These are phyloP conservation scores for Falco peregrinus DNA, from an alignment of 2,797 vertebrate species.

Conservation along the genomic window DNA sequence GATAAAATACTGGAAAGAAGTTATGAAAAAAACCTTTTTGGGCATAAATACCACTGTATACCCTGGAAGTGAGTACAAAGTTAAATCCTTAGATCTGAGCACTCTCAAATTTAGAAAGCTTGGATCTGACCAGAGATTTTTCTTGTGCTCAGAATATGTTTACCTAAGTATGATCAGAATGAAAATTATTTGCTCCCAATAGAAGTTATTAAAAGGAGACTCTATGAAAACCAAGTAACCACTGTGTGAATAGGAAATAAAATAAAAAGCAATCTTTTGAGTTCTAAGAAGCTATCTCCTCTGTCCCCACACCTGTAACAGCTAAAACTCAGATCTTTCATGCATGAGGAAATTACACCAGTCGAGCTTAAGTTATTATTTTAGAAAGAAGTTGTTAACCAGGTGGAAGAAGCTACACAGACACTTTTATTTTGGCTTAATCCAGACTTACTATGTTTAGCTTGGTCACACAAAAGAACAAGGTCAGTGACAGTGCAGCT, in stretches of 20 bases:
- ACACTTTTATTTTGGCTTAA: neutral
- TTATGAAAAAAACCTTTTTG: neutral
- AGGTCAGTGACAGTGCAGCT: neutral
- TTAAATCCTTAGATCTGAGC: neutral
- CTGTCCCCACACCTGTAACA: neutral
- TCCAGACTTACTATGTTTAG: neutral
- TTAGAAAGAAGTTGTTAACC: neutral
- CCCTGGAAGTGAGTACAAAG: neutral
- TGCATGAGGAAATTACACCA: neutral
- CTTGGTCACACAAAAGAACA: neutral
- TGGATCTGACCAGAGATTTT: neutral
- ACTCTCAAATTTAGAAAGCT: neutral
- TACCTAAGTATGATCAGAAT: neutral
- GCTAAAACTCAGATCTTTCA: neutral
- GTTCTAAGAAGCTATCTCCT: neutral
- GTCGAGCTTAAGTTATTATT: neutral
- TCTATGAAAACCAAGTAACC: neutral
- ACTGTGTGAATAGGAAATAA: neutral
- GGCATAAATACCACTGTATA: neutral
- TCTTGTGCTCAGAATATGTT: neutral
- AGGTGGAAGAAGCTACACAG: neutral
- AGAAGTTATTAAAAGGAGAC: neutral
- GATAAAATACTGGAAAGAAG: neutral
- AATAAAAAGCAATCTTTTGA: neutral
- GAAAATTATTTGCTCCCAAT: neutral